Evolutionary conservation across 2,888 invertebrate species (phyloP), one percentile per base, ranked within the genome.

Genomic region (Polydrusus pterygomalis): DNA sequence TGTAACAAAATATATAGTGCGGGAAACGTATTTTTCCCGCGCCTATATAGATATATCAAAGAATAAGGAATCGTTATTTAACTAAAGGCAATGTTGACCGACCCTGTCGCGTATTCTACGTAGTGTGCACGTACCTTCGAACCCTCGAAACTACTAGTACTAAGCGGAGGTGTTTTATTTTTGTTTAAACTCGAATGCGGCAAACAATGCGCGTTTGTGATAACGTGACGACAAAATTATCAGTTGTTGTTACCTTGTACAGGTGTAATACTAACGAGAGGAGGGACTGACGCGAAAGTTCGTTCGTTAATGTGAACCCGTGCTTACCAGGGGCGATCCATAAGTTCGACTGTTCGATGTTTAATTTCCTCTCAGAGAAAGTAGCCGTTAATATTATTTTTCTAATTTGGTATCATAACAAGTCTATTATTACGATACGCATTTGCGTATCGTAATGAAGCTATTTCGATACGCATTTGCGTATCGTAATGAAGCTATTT

Each of bases 211-310:
- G 17, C 67, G 67, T 67, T 67, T 67, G 17, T 67, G 67, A 67
- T 67, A 67, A 67, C 54, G 67, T 67, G 67, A 67, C 67, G 49
- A 40, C 51, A 51, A 54, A 51, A 67, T 67, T 67, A 67, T 67
- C 67, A 67, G 67, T 67, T 34, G n/a, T n/a, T 47, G 67, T 67
- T 67, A 67, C 67, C 67, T 67, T 67, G 67, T 67, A 20, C 54
- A 67, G 67, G 49, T 67, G 38, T 67, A 67, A 67, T 67, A 51
- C 8, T n/a, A 67, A 13, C 54, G 34, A 34, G 34, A n/a, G 15
- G 67, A 54, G 54, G 67, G 49, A 67, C 67, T 5, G 17, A 25
- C 40, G 67, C 54, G 67, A 67, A 67, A 67, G 67, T 67, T 30
- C 65, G 49, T 49, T 54, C 40, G 49, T n/a, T 67, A 40, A 18